A percentile compares a stretch with the other conserved stretches of the same genome.
phyloP scores from a whole-genome alignment of 2,888 invertebrate species.

The Pachycephus smyrnensis region DNA sequence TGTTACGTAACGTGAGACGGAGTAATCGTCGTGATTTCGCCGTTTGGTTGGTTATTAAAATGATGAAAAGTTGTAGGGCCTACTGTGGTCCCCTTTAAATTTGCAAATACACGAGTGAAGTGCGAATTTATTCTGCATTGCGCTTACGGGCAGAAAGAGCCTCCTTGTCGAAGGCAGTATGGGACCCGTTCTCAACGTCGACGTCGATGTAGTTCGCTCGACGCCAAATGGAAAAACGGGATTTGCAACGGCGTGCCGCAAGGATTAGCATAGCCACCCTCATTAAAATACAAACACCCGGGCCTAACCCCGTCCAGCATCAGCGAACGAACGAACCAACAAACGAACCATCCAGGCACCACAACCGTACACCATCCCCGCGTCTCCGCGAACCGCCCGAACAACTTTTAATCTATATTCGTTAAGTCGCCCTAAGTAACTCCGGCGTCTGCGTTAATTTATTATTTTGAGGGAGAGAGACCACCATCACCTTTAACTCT shows the following conservation, averaged over 20 bases:
- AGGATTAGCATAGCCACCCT: slow-evolving; percentile 65
- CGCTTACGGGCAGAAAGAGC: slow-evolving; percentile 24
- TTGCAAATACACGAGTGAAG: slow-evolving; percentile 58
- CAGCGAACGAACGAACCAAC: slow-evolving; percentile 27
- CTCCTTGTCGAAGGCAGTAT: slow-evolving; percentile 16
- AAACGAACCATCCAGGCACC: slow-evolving; percentile 16
- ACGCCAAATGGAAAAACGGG: slow-evolving; percentile 55
- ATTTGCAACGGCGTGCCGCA: slow-evolving; percentile 50
- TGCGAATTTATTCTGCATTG: slow-evolving; percentile 57
- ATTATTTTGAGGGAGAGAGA: slow-evolving; percentile 43
- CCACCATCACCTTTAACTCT: no score
- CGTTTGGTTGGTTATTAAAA: slow-evolving; percentile 43
- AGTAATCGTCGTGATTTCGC: no score
- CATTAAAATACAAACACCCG: slow-evolving; percentile 66
- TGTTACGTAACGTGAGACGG: no score
- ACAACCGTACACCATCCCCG: no score
- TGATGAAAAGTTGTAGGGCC: slow-evolving; percentile 46
- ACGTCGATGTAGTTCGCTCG: slow-evolving; percentile 23
- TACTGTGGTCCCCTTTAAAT: slow-evolving; percentile 53
- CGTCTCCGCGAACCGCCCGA: slow-evolving; percentile 36
- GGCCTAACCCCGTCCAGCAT: slow-evolving; percentile 45
- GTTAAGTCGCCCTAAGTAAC: slow-evolving; percentile 63
- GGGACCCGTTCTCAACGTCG: slow-evolving; percentile 17
- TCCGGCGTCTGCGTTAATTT: slow-evolving; percentile 56
- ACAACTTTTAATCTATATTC: slow-evolving; percentile 66